phyloP scores from a whole-genome alignment of 2,113 vertebrate genomes.

The Corythornis cristatus region DNA sequence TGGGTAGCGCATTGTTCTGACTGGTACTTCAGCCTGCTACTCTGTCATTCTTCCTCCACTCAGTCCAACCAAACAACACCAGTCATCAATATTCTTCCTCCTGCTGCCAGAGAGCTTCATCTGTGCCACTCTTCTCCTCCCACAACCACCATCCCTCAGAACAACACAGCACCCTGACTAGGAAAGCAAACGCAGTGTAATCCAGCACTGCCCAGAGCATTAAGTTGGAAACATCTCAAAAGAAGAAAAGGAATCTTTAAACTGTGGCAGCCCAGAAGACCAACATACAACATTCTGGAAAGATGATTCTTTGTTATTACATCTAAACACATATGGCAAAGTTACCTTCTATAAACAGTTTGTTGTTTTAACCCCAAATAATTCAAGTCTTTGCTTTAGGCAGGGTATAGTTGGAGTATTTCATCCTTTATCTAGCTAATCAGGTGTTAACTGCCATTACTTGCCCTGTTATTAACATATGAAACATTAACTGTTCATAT shows the following conservation, averaged over 20 bases:
- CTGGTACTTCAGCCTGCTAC: constrained; percentile 9
- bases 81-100: background rate
- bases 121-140: background rate
- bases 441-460: background rate
- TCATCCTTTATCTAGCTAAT: background rate
- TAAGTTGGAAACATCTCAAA: background rate
- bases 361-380: background rate
- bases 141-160: background rate
- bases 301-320: background rate
- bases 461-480: background rate
- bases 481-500: background rate
- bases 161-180: background rate
- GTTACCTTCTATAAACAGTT: background rate
- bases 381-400: background rate
- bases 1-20: constrained; percentile 46
- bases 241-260: background rate
- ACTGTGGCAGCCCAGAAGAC: background rate
- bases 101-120: background rate
- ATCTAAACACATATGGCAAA: background rate
- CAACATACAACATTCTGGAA: background rate
- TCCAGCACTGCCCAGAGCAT: background rate
- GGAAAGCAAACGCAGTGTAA: background rate
- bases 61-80: background rate
- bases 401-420: background rate
- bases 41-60: background rate